Evolutionary conservation across 2,113 vertebrate species (phyloP), one percentile per base, ranked within the genome.

Genomic region (Zosterops lateralis): DNA sequence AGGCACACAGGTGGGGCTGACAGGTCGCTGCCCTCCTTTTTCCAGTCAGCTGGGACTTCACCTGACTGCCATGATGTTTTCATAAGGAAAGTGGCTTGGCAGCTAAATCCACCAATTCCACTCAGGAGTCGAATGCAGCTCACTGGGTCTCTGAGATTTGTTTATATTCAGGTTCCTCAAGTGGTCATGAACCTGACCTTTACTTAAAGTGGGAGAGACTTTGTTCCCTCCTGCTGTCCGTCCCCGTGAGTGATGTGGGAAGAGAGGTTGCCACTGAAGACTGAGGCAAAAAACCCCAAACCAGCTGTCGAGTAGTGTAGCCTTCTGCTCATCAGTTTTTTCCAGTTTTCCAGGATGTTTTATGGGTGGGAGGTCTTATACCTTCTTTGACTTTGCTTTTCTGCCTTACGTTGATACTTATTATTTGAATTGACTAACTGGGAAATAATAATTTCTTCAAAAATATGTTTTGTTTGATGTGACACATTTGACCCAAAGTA

Each of bases 301-400:
- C 20, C n/a, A 29, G 14, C 21, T 79, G 17, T 36, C 53, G 28
- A 45, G 22, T 66, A 9, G 32, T 0, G 0, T 8, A 51, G 10
- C 16, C 32, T 58, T 45, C n/a, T 45, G 25, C 25, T 42, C 22
- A 38, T 53, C 19, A 17, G 8, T 38, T 60, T 24, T 65, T 51
- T 73, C 18, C 26, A 19, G 26, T 28, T 80, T 19, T 58, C 36
- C 32, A 24, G 60, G 28, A 17, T 32, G 73, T 65, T 73, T 57
- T 65, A 50, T 44, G 17, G 15, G 3, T 1, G 1, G 32, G 17
- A 58, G 12, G 7, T 29, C 14, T 31, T 57, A 11, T 13, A 32
- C 21, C 14, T 50, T 72, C 31, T 72, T 57, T 65, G 44, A 34
- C 32, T 44, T 72, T 58, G 1, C 6, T 79, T 50, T 65, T 7